Percentiles rank a stretch among this genome's conserved stretches.
Evolutionary conservation across 37 sponge, comb jelly and placozoan genomes (phyloP).

Genomic region (Sycon ciliatum): DNA sequence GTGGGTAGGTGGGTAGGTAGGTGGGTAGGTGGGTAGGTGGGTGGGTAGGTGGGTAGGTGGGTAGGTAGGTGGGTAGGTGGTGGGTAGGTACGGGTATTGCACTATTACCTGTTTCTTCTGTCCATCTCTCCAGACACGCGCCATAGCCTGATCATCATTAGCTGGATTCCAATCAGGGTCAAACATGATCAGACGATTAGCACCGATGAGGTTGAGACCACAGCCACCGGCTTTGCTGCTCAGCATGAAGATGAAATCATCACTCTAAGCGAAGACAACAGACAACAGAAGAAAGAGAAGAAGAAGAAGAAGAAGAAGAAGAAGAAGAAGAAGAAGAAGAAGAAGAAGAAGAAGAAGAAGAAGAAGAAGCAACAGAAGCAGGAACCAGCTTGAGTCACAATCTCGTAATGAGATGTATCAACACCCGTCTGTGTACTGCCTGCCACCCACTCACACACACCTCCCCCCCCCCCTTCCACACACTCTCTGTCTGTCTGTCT

Average conservation of each 20-base stretch:
- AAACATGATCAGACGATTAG: slow-evolving; percentile 93
- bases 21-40: too few species aligned
- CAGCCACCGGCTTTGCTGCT: slow-evolving; percentile 99
- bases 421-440: too few species aligned
- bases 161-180: slow-evolving; percentile 98
- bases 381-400: too few species aligned
- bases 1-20: too few species aligned
- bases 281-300: not conserved
- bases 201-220: slow-evolving; percentile 94
- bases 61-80: too few species aligned
- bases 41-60: too few species aligned
- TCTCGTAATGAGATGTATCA: too few species aligned
- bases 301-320: not conserved
- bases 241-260: slow-evolving; percentile 92
- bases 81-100: too few species aligned
- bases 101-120: slow-evolving; percentile 90
- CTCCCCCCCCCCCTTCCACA: too few species aligned
- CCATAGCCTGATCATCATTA: slow-evolving; percentile 96
- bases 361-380: too few species aligned
- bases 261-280: slow-evolving; percentile 32
- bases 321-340: not conserved
- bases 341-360: not conserved
- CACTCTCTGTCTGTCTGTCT: too few species aligned
- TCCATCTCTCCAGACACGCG: slow-evolving; percentile 91
- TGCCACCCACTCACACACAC: too few species aligned